phyloP scores from a whole-genome alignment of 2,888 invertebrate species.

The Leucophenga maculata region DNA sequence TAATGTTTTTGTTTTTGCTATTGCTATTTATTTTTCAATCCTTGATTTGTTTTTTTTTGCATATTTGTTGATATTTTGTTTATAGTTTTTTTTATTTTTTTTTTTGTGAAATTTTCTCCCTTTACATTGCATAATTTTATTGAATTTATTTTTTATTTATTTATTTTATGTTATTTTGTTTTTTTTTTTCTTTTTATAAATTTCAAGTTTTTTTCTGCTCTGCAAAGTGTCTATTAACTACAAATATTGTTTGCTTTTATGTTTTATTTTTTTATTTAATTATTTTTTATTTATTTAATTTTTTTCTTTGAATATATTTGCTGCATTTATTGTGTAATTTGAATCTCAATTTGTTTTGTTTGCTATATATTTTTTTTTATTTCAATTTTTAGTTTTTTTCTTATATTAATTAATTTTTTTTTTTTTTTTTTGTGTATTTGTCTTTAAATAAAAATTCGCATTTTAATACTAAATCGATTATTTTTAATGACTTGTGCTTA shows the following conservation, averaged over 20 bases:
- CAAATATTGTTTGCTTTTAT: constrained; percentile 34
- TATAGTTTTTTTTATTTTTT: constrained; percentile 11
- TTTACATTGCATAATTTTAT: constrained; percentile 15
- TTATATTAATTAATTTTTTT: constrained; percentile 17
- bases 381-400: constrained; percentile 17
- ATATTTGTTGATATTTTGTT: constrained; percentile 43
- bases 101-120: not conserved
- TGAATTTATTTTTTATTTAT: constrained; percentile 23
- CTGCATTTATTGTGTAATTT: constrained; percentile 17
- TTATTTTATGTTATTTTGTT: constrained; percentile 35
- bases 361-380: constrained; percentile 17
- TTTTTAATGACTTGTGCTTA: constrained; percentile 61
- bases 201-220: constrained; percentile 42
- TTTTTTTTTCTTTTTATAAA: constrained; percentile 42
- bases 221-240: constrained; percentile 47
- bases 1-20: not conserved
- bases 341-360: constrained; percentile 34
- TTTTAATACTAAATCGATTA: constrained; percentile 44
- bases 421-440: too few species aligned
- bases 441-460: constrained; percentile 28
- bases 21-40: not conserved
- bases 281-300: constrained; percentile 10
- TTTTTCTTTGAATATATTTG: constrained; percentile 20
- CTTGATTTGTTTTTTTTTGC: constrained; percentile 32
- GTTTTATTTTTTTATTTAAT: constrained; percentile 6